A percentile compares a stretch with the other conserved stretches of the same genome.
These are phyloP conservation scores for Drosophila leontia DNA, from an alignment of 1,140 invertebrate species.

Conservation along the genomic window DNA sequence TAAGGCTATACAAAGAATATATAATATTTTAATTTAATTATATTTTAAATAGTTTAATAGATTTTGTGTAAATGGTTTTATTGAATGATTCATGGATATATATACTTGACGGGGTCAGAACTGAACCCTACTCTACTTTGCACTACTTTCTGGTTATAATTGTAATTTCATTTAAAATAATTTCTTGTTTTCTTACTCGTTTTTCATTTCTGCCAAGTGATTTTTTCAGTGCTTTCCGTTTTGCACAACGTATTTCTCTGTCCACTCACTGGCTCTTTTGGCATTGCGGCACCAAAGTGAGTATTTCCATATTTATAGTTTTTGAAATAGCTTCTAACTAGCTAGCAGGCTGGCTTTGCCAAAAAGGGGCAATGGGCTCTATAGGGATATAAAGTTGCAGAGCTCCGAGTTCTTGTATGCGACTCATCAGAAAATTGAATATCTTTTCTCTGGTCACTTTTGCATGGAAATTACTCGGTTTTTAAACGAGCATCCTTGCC, in stretches of 20 bases:
- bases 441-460: constrained; percentile 25
- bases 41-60: neutral
- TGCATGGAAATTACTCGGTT: constrained; percentile 49
- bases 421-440: constrained; percentile 35
- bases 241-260: constrained; percentile 21
- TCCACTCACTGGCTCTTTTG: constrained; percentile 15
- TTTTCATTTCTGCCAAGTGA: neutral
- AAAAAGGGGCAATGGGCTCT: constrained; percentile 4
- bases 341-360: constrained; percentile 38
- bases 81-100: neutral
- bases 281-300: constrained; percentile 50
- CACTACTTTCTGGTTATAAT: neutral
- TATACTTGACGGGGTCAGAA: too few relatives aligned
- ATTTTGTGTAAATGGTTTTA: neutral
- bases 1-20: neutral
- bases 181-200: neutral
- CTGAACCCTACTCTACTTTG: neutral
- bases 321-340: constrained; percentile 59
- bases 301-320: constrained; percentile 65
- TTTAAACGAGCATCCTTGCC: neutral
- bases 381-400: neutral
- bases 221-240: neutral
- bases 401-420: neutral
- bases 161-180: neutral
- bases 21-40: neutral